Percentiles rank a stretch among this genome's conserved stretches.
Conservation (phyloP, 2,797 vertebrate genomes). For the Mionectes olivaceus region DNA sequence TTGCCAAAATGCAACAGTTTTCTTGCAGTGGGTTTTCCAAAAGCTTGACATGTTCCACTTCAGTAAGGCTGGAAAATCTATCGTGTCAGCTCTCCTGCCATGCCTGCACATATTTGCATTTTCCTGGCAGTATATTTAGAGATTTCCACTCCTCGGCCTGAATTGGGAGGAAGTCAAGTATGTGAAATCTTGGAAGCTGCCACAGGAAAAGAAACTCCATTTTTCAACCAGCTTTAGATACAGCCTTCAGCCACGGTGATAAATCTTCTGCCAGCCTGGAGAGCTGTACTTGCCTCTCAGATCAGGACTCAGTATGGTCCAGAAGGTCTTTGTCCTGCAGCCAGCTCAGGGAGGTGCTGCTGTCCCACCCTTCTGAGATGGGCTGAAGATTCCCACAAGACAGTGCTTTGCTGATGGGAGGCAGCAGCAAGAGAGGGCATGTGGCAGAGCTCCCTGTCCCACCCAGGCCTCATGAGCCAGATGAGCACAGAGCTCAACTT, state of each 20-base stretch:
- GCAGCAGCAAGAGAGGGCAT: background rate
- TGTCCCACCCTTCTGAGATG: background rate
- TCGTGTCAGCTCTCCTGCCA: background rate
- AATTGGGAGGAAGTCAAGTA: constrained; percentile 59
- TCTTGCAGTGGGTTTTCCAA: background rate
- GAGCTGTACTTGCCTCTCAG: background rate
- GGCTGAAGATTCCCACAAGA: background rate
- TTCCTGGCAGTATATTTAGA: constrained; percentile 51
- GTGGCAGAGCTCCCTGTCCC: background rate
- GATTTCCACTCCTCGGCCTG: constrained; percentile 1
- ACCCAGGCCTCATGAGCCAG: background rate
- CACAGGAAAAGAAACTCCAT: constrained; percentile 46
- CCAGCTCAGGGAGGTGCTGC: background rate
- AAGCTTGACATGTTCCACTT: background rate
- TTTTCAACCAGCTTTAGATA: constrained; percentile 40
- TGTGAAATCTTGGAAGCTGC: constrained; percentile 39
- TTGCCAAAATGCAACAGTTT: background rate
- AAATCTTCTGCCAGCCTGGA: constrained; percentile 22
- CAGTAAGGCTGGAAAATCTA: constrained; percentile 8
- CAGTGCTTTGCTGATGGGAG: background rate
- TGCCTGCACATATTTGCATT: background rate
- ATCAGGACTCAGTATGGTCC: background rate
- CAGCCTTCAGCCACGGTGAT: background rate
- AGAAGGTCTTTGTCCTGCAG: background rate
- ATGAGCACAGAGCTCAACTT: background rate